Evolutionary conservation across 2,888 invertebrate genomes (phyloP), one percentile per base, ranked within the genome.

Genomic region (Hartigia nigra): DNA sequence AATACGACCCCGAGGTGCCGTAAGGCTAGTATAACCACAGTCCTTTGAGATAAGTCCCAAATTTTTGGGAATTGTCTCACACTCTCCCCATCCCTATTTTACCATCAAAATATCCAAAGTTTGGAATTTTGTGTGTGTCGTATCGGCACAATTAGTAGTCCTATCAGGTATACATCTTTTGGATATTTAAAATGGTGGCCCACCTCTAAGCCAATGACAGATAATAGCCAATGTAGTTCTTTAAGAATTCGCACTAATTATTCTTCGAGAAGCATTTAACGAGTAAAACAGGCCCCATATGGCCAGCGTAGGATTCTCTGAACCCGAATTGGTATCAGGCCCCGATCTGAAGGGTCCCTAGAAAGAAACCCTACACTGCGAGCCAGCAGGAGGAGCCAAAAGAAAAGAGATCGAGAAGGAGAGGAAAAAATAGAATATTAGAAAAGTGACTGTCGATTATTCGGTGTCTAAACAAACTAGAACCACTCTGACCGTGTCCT

Each of bases 401-500:
- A 77, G 78, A 78, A 82, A 77, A 79, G 76, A 79, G 76, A 37
- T 75, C 75, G 76, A 39, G 31, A 74, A n/a, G 81, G 77, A 78
- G 77, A 80, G 75, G 80, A 77, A 81, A 82, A 85, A 78, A 82
- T 35, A 85, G 79, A 85, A 82, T 80, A 81, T 82, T 72, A 84
- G 81, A 86, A 82, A 82, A 86, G 83, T 86, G 87, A 86, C 90
- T 87, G 89, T 88, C 90, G 91, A 91, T 91, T 91, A 90, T 91
- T 90, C 89, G 90, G 88, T 89, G 89, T 91, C 91, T 90, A 91
- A 91, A 89, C 90, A 91, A 91, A 90, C 91, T 89, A 89, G 87
- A 87, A 83, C 86, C 86, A 84, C 85, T 77, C 75, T 75, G 70
- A 76, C 74, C 69, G 23, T n/a, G 37, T 77, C 74, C 77, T 37